Conservation (phyloP, 2,888 invertebrate genomes). For the Alviniconcha strummeri region DNA sequence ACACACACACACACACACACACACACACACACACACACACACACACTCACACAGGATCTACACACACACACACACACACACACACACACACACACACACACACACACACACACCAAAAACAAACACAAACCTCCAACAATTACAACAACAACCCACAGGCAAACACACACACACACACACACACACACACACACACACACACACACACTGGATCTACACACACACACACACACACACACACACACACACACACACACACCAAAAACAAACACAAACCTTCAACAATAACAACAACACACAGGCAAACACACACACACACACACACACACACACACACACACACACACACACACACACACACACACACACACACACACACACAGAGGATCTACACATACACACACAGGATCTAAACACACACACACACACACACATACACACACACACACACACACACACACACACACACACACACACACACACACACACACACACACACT, state of each 20-base stretch:
- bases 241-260: slow-evolving; percentile 6
- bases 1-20: too few relatives aligned
- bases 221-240: not conserved
- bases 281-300: not conserved
- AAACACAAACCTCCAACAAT: not conserved
- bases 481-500: slow-evolving; percentile 12
- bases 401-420: not conserved
- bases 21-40: too few relatives aligned
- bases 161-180: slow-evolving; percentile 1
- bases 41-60: too few relatives aligned
- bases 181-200: too few relatives aligned
- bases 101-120: not conserved
- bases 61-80: not conserved
- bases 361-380: not conserved
- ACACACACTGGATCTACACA: not conserved
- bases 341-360: slow-evolving; percentile 10
- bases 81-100: not conserved
- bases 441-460: not conserved
- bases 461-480: slow-evolving; percentile 15
- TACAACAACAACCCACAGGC: not conserved
- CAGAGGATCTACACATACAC: not conserved
- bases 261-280: not conserved
- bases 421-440: not conserved
- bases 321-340: not conserved
- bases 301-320: slow-evolving; percentile 5